Evolutionary conservation across 2,113 vertebrate species (phyloP).

Genomic region (Nothocercus julius): DNA sequence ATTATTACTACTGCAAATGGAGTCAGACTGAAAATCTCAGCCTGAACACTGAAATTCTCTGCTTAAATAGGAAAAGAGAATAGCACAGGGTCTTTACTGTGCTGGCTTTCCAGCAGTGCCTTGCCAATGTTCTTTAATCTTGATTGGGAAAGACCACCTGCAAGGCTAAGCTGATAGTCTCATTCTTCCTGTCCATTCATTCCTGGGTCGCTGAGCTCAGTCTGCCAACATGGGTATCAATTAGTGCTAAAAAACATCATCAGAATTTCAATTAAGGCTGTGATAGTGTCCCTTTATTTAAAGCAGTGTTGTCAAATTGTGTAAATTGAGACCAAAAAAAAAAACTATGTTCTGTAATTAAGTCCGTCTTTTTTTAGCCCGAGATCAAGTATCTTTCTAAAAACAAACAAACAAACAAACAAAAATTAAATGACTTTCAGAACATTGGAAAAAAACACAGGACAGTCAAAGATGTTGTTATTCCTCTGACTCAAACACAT

Average conservation of each 20-base stretch:
- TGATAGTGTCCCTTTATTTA: constrained; percentile 33
- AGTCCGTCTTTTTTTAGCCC: constrained; percentile 26
- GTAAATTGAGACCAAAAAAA: constrained; percentile 49
- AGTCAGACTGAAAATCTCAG: constrained; percentile 30
- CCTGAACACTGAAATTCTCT: constrained; percentile 46
- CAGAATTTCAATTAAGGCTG: constrained; percentile 68
- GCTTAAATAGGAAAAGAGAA: constrained; percentile 44
- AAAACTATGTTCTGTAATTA: constrained; percentile 46
- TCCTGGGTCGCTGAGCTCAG: constrained; percentile 66
- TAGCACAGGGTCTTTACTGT: constrained; percentile 25
- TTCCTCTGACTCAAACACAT: constrained; percentile 54
- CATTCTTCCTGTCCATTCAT: constrained; percentile 71
- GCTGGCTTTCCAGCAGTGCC: constrained; percentile 52
- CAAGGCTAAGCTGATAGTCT: constrained; percentile 70
- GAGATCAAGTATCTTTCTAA: constrained; percentile 18
- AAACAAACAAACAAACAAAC: not conserved
- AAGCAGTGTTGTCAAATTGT: constrained; percentile 63
- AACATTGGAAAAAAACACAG: constrained; percentile 6
- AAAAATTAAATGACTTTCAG: constrained; percentile 55
- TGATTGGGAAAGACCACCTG: constrained; percentile 66
- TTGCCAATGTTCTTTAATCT: constrained; percentile 64
- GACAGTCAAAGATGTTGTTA: constrained; percentile 41
- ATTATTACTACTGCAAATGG: constrained; percentile 38
- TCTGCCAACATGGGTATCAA: constrained; percentile 69
- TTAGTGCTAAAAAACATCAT: constrained; percentile 61